Conservation (phyloP, 2,797 vertebrate species). For the Pagetopsis macropterus region DNA sequence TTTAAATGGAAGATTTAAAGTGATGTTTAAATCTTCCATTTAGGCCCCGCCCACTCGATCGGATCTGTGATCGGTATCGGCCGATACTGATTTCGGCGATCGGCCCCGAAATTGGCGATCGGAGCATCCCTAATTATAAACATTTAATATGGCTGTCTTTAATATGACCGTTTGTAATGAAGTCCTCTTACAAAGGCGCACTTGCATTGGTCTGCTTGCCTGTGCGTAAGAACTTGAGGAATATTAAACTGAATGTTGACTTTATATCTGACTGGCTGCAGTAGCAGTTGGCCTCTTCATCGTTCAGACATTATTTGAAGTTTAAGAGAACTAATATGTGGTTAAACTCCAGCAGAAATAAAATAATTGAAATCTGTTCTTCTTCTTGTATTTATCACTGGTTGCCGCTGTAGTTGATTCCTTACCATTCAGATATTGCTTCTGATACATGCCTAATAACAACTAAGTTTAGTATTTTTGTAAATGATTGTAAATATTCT, state of each 20-base stretch:
- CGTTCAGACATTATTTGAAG: conserved; percentile 56
- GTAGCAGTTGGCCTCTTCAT: conserved; percentile 19
- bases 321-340: neutral
- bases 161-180: neutral
- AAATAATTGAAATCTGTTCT: neutral
- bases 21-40: too few relatives aligned
- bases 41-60: too few relatives aligned
- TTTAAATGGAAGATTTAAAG: too few relatives aligned
- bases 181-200: conserved; percentile 73
- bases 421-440: conserved; percentile 56
- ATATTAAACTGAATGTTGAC: conserved; percentile 63
- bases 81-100: too few relatives aligned
- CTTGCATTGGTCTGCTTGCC: conserved; percentile 76
- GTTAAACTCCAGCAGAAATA: neutral
- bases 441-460: neutral
- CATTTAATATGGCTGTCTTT: neutral
- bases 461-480: neutral
- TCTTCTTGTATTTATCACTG: conserved; percentile 21
- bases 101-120: too few relatives aligned
- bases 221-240: conserved; percentile 78
- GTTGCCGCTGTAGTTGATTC: conserved; percentile 51
- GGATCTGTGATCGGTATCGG: too few relatives aligned
- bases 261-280: conserved; percentile 48
- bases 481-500: conserved; percentile 19
- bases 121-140: too few relatives aligned